A percentile compares a stretch with the other conserved stretches of the same genome.
These are phyloP conservation scores for Myrmophylax atrothorax DNA, from an alignment of 2,113 vertebrate genomes.

Conservation along the genomic window DNA sequence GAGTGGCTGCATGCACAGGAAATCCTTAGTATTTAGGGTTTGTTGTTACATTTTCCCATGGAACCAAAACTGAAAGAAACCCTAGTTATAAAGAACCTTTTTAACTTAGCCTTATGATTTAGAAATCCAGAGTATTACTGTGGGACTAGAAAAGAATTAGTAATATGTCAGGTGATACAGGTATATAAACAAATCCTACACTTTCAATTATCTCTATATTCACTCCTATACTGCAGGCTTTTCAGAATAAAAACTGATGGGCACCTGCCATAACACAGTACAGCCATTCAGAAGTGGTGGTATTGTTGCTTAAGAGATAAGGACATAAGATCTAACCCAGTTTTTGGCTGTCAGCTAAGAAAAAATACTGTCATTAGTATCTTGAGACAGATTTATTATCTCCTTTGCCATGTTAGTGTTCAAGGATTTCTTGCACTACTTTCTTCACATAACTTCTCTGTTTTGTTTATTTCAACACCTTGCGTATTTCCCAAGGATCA, in stretches of 20 bases:
- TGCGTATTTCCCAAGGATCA: neutral
- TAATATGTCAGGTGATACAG: accelerated
- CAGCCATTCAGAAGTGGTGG: neutral
- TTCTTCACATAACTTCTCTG: neutral
- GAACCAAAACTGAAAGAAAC: conserved; percentile 3
- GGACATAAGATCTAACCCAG: neutral
- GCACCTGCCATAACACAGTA: neutral
- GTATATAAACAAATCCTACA: neutral
- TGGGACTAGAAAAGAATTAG: neutral
- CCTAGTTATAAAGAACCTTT: neutral
- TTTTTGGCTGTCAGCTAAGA: neutral
- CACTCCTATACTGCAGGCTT: neutral
- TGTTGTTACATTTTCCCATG: neutral
- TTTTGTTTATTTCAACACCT: neutral
- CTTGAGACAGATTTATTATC: neutral
- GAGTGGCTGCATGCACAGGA: neutral
- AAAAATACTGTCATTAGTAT: neutral
- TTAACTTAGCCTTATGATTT: neutral
- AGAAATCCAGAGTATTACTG: neutral
- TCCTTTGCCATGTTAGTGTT: neutral
- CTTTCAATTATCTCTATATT: neutral
- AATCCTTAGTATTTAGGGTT: neutral
- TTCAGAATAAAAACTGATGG: neutral
- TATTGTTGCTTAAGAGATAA: neutral
- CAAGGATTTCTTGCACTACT: neutral